phyloP scores from a whole-genome alignment of 2,797 vertebrate species.

The Peromyscus eremicus region DNA sequence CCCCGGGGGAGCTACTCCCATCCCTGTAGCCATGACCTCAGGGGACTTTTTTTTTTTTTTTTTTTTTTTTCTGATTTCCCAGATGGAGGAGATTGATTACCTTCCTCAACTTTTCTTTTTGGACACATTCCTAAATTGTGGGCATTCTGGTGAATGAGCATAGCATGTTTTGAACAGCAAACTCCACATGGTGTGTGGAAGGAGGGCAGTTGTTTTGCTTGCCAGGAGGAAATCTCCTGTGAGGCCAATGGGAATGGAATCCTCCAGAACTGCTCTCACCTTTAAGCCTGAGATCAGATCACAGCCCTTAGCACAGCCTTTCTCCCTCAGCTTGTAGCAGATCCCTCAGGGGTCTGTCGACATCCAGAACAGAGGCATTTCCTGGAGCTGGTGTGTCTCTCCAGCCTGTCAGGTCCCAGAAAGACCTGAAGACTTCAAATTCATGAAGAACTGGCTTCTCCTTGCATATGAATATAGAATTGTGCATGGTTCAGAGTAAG shows the following conservation, averaged over 20 bases:
- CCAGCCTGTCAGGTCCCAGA: not conserved
- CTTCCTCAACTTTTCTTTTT: not conserved
- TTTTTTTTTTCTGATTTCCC: not conserved
- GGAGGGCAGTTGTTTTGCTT: not conserved
- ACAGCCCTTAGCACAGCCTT: fast-evolving
- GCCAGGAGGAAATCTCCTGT: not conserved
- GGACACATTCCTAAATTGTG: not conserved
- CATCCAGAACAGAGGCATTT: not conserved
- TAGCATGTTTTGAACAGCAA: not conserved
- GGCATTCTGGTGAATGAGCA: too few relatives aligned
- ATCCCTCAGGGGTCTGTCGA: not conserved
- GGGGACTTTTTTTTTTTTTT: not conserved
- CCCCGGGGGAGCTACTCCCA: fast-evolving
- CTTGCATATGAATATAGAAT: fast-evolving
- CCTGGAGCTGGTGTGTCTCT: fast-evolving
- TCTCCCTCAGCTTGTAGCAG: not conserved
- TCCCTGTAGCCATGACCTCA: not conserved
- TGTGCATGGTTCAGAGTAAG: fast-evolving
- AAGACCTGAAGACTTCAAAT: not conserved
- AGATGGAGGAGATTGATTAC: not conserved
- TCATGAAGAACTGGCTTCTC: not conserved
- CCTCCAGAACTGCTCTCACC: not conserved
- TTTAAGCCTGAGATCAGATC: too few relatives aligned
- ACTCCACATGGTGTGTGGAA: fast-evolving
- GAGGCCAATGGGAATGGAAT: not conserved